Evolutionary conservation across 2,888 invertebrate genomes (phyloP), one percentile per base, ranked within the genome.

Genomic region (Mactromeris polynyma): DNA sequence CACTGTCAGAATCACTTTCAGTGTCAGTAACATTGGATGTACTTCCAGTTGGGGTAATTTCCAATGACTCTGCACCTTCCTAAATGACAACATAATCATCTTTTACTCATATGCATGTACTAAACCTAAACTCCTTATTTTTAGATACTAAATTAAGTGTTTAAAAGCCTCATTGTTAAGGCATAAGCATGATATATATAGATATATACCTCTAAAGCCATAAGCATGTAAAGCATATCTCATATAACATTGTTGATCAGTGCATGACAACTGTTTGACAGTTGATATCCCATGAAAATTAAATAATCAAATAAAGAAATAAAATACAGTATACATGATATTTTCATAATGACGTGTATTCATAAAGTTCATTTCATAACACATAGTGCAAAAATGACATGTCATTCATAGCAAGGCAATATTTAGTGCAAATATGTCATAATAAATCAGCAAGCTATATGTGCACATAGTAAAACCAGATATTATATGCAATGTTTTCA

Each of bases 31-130:
- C 64, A 42, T 87, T 80, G 1, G 89, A 86, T 80, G 90, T 86
- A 42, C 90, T 90, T 77, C 89, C 88, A 26, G 89, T 90, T 79
- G 92, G 92, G 11, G 92, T 92, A 0, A 92, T 80, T 69, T 90
- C 92, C 40, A 89, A 46, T 9, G 92, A 92, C 81, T 89, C 86
- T 38, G 88, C 88, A 85, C 89, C 90, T 51, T 90, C 92, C 92
- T 92, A 88, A 33, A 89, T 19, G 64, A 80, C 80, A 36, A 81
- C 26, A 40, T 36, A 40, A 26, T 78, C 17, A 36, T 78, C 77
- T 73, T n/a, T 73, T 31, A 78, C 46, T 51, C 83, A 26, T 42
- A 42, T 51, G 9, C 40, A 69, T 17, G 26, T 21, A 2, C 77
- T 40, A 38, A 79, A 58, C 2, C 31, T 26, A 11, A n/a, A 58